phyloP scores from a whole-genome alignment of 2,797 vertebrate species.

The Gouania willdenowi region DNA sequence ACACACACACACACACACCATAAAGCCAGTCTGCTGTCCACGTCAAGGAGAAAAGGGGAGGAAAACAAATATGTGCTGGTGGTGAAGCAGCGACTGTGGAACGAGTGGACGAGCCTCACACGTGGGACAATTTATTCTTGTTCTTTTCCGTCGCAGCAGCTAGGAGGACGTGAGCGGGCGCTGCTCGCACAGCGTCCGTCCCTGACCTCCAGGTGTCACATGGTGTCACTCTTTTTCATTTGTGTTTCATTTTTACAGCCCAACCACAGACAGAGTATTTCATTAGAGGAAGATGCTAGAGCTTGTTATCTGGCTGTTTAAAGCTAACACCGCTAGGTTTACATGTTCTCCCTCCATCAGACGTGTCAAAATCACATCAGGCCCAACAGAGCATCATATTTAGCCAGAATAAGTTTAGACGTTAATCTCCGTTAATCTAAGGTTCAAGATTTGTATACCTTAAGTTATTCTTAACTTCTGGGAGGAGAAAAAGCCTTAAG shows the following conservation, averaged over 20 bases:
- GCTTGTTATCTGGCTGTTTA: too few species aligned
- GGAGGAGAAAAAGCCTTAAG: too few species aligned
- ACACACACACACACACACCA: conserved; percentile 21
- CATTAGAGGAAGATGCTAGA: too few species aligned
- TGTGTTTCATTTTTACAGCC: background rate
- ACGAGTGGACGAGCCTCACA: conserved; percentile 46
- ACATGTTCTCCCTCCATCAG: too few species aligned
- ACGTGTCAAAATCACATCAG: too few species aligned
- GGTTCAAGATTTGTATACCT: too few species aligned
- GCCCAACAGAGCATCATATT: too few species aligned
- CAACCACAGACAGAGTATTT: too few species aligned
- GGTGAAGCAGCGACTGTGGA: conserved; percentile 52
- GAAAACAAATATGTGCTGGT: conserved; percentile 73
- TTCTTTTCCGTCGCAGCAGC: conserved; percentile 42
- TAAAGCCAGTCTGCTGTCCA: conserved; percentile 47
- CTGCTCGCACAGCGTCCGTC: conserved; percentile 2
- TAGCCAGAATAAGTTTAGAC: too few species aligned
- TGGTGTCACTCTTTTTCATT: background rate
- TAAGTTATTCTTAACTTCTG: too few species aligned
- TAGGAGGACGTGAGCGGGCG: conserved; percentile 27
- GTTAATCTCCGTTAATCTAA: too few species aligned
- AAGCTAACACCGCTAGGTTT: too few species aligned
- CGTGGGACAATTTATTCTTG: conserved; percentile 35
- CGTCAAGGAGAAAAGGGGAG: conserved; percentile 73
- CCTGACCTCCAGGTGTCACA: background rate